phyloP scores from a whole-genome alignment of 2,888 invertebrate genomes.

The Deroplatys truncata region DNA sequence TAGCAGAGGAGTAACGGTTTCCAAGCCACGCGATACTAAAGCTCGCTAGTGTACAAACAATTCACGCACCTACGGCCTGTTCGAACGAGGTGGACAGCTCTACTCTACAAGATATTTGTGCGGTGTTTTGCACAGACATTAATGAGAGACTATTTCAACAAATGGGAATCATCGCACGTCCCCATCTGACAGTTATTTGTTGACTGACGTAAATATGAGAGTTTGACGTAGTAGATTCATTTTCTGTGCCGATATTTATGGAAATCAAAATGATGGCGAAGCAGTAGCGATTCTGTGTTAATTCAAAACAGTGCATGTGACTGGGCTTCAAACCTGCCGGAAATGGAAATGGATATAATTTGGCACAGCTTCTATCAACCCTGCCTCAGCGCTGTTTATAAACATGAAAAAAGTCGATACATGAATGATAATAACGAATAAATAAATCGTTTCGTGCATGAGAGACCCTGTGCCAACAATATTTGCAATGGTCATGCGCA shows the following conservation, averaged over 20 bases:
- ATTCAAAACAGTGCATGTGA: background rate
- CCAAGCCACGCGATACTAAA: too few relatives aligned
- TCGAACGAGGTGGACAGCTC: too few relatives aligned
- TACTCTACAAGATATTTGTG: too few relatives aligned
- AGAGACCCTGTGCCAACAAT: too few relatives aligned
- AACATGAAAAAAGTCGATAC: background rate
- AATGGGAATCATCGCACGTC: too few relatives aligned
- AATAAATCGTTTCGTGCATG: too few relatives aligned
- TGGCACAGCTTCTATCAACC: background rate
- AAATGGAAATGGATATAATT: background rate
- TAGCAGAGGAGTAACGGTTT: too few relatives aligned
- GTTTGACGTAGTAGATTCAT: background rate
- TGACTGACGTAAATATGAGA: background rate
- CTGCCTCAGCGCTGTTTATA: background rate
- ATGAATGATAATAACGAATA: background rate
- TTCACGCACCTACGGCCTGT: too few relatives aligned
- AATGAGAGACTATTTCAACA: too few relatives aligned
- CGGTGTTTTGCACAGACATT: too few relatives aligned
- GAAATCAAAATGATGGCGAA: background rate
- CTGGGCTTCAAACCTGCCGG: background rate
- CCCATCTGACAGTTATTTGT: background rate
- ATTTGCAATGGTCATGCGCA: too few relatives aligned
- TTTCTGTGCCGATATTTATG: background rate
- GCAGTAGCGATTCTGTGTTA: background rate
- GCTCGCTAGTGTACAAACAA: too few relatives aligned